Conservation (phyloP, 2,888 invertebrate species). For the Dryobota labecula region DNA sequence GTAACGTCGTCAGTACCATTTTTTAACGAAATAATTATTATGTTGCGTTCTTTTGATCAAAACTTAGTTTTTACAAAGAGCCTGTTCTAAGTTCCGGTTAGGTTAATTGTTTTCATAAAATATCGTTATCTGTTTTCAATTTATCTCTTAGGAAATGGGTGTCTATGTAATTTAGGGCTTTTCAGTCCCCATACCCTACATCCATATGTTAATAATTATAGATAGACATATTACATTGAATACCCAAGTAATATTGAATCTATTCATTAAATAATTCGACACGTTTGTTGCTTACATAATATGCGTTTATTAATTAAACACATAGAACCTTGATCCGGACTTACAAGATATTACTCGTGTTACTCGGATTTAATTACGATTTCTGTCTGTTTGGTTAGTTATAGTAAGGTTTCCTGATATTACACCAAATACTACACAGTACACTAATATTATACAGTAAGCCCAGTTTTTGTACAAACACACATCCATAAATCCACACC, state of each 20-base stretch:
- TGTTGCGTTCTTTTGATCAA: background rate
- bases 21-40: background rate
- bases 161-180: background rate
- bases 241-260: conserved; percentile 5
- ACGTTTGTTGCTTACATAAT: background rate
- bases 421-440: background rate
- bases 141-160: background rate
- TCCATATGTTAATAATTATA: background rate
- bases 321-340: background rate
- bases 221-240: background rate
- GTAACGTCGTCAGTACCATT: background rate
- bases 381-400: background rate
- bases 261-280: conserved; percentile 4
- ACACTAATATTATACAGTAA: background rate
- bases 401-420: background rate
- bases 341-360: background rate
- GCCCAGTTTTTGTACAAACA: background rate
- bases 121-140: background rate
- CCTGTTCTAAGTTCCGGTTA: no score
- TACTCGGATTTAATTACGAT: conserved; percentile 1
- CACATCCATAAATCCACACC: no score
- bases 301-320: conserved; percentile 21
- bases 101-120: no score
- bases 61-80: background rate
- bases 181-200: no score